Evolutionary conservation across 2,888 invertebrate genomes (phyloP), one percentile per base, ranked within the genome.

Genomic region (Stictocephala bisonia): DNA sequence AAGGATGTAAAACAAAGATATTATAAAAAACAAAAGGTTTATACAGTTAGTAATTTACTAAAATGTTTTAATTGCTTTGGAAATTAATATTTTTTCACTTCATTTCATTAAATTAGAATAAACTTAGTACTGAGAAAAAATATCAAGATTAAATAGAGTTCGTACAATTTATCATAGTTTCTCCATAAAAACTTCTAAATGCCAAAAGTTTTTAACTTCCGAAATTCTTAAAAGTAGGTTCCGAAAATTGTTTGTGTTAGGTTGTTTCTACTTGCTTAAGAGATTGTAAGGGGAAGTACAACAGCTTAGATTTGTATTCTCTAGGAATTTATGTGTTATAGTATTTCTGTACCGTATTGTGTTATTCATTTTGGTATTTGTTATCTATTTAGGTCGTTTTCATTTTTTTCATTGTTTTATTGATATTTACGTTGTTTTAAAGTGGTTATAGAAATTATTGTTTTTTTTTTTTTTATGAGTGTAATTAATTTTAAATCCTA

Each of bases 221-320:
- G n/a, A n/a, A n/a, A n/a, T n/a, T n/a, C n/a, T n/a, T n/a, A n/a
- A n/a, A n/a, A n/a, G n/a, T n/a, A n/a, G n/a, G n/a, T n/a, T n/a
- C n/a, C n/a, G n/a, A n/a, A n/a, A n/a, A n/a, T n/a, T n/a, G n/a
- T 35, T 9, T 7, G 11, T 13, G 6, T 35, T 9, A 11, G 11
- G 35, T 35, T 44, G 44, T n/a, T 44, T 44, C 15, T 44, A 11
- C 6, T 44, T 44, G 44, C 15, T 44, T 6, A 44, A 44, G 15
- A n/a, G n/a, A n/a, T n/a, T n/a, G n/a, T n/a, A 44, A n/a, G 44
- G 44, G 44, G 44, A 44, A 44, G 44, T 44, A 44, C 44, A 44
- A 44, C 44, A n/a, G 44, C 44, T 44, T 44, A 44, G 7, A n/a
- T n/a, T 44, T 15, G 15, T 44, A 44, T 44, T n/a, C 7, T n/a